phyloP scores from a whole-genome alignment of 2,888 invertebrate genomes.

The Hoplodrina ambigua region DNA sequence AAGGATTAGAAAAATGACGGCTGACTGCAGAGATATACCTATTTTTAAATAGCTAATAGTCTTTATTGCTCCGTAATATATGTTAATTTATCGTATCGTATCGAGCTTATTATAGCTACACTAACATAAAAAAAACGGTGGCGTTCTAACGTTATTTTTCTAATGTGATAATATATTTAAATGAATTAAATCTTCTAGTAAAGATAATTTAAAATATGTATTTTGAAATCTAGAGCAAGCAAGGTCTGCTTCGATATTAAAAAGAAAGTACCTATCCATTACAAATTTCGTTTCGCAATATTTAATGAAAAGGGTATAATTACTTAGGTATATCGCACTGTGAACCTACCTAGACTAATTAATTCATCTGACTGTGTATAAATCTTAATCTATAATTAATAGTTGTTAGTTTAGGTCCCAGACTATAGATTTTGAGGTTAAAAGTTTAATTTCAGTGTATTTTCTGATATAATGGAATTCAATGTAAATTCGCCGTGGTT shows the following conservation, averaged over 20 bases:
- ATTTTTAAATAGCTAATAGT: too few relatives aligned
- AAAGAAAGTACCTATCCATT: conserved; percentile 1
- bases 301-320: conserved; percentile 8
- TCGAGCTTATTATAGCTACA: too few relatives aligned
- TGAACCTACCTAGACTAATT: conserved; percentile 9
- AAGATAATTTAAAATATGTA: neutral
- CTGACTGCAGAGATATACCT: too few relatives aligned
- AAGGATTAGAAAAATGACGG: too few relatives aligned
- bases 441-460: neutral
- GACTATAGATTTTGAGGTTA: neutral
- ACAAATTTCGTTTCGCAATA: neutral
- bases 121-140: too few relatives aligned
- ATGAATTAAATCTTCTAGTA: too few relatives aligned
- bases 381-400: conserved; percentile 3
- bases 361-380: conserved; percentile 8
- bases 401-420: conserved; percentile 24
- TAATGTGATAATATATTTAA: too few relatives aligned
- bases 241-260: neutral
- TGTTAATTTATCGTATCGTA: too few relatives aligned
- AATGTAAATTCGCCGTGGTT: conserved; percentile 2
- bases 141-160: too few relatives aligned
- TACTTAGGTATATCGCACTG: conserved; percentile 11
- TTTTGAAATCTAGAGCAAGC: conserved; percentile 5
- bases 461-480: neutral
- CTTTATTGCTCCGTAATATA: too few relatives aligned